Evolutionary conservation across 2,797 vertebrate species (phyloP).

Genomic region (Atherinosoma microstoma): DNA sequence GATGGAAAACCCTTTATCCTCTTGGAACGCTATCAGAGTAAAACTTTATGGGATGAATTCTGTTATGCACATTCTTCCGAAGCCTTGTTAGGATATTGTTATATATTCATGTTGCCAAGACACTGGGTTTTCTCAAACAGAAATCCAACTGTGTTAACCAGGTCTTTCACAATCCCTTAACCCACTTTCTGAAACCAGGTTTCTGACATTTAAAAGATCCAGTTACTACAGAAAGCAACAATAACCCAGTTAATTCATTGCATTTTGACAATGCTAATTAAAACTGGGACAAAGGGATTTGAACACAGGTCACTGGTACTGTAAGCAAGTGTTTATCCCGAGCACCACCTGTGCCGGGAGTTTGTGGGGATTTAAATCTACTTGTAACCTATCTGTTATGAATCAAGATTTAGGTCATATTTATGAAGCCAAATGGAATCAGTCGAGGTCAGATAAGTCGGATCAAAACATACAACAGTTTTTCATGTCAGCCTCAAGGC

Average conservation of each 20-base stretch:
- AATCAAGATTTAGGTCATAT: background rate
- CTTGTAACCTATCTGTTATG: background rate
- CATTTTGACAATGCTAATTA: background rate
- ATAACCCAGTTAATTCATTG: constrained; percentile 1
- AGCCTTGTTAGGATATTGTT: background rate
- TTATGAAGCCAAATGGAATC: background rate
- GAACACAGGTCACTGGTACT: background rate
- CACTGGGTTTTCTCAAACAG: background rate
- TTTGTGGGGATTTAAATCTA: background rate
- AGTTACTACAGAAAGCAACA: background rate
- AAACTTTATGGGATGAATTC: background rate
- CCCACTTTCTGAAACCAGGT: background rate
- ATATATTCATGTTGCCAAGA: background rate
- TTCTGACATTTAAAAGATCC: background rate
- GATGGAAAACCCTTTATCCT: background rate
- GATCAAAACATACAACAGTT: background rate
- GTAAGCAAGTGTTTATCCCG: background rate
- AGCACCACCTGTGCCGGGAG: background rate
- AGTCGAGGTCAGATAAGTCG: background rate
- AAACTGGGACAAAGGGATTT: constrained; percentile 1
- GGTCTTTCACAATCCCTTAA: constrained; percentile 2
- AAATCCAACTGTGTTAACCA: background rate
- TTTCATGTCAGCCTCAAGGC: background rate
- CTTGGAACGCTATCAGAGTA: background rate
- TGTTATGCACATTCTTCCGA: background rate